Conservation (phyloP, 1,140 invertebrate species). For the Microplitis demolitor region DNA sequence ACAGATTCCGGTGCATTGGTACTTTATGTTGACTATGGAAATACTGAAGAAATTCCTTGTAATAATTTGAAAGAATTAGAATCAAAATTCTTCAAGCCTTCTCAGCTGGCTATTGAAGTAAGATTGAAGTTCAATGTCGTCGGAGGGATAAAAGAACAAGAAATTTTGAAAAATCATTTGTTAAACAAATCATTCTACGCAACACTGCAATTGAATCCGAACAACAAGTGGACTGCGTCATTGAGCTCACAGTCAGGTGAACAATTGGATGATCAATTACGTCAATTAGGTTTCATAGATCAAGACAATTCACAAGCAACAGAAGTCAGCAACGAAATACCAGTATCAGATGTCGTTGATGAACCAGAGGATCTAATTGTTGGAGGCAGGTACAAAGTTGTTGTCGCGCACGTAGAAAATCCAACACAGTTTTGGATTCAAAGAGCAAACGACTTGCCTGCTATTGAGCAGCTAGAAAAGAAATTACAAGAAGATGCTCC, state of each 20-base stretch:
- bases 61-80: constrained; percentile 53
- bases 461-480: constrained; percentile 52
- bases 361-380: constrained; percentile 31
- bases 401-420: constrained; percentile 44
- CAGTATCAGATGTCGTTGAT: not conserved
- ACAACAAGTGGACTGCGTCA: constrained; percentile 50
- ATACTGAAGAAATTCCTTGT: constrained; percentile 48
- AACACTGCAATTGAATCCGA: constrained; percentile 43
- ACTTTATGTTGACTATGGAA: constrained; percentile 65
- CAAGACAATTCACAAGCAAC: not conserved
- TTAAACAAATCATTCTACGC: constrained; percentile 40
- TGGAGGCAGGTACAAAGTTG: constrained; percentile 39
- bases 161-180: constrained; percentile 38
- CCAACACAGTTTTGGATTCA: constrained; percentile 54
- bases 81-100: constrained; percentile 61
- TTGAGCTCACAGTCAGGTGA: constrained; percentile 36
- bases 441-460: constrained; percentile 27
- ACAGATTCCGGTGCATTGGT: constrained; percentile 36
- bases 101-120: constrained; percentile 63
- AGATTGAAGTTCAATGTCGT: constrained; percentile 45
- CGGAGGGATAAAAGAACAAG: constrained; percentile 45
- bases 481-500: constrained; percentile 65
- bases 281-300: constrained; percentile 21
- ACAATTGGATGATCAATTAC: constrained; percentile 47
- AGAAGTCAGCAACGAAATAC: constrained; percentile 14